Evolutionary conservation across 2,888 invertebrate genomes (phyloP), one percentile per base, ranked within the genome.

Genomic region (Drosophila sordidula): DNA sequence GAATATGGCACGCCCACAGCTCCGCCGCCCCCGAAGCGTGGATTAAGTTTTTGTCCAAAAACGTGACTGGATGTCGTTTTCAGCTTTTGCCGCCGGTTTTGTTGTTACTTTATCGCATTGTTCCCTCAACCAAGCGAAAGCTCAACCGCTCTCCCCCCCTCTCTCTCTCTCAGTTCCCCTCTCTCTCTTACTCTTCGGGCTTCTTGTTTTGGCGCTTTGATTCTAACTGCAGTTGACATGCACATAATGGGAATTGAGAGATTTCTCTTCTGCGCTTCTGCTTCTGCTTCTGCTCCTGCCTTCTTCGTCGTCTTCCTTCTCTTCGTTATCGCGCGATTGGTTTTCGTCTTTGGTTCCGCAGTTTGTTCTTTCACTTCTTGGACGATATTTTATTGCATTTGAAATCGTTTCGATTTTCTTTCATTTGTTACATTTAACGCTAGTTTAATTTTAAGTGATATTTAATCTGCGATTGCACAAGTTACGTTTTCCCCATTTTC

Each of bases 201-300:
- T 32, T n/a, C 67, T 71, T 78, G 79, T 80, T 77, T 77, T 70
- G 72, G 67, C 70, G 70, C 64, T 78, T 87, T 87, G 86, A 87
- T 87, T 87, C 82, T 87, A 87, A 87, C 88, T 89, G 88, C 82
- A 87, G 87, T 85, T 87, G 86, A 87, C 86, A 87, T 89, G 86
- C 86, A 89, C 87, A 87, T 87, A 89, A 87, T 87, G 82, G 86
- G 85, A 87, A 87, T 86, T 89, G 85, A 81, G 85, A 89, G 85
- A 87, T 89, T 87, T 78, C 66, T 78, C 69, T 80, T 76, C 59
- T 71, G 54, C 57, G 51, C 57, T 58, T 45, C 52, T 46, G 39
- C 18, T 52, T 4, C 44, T 61, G 47, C 45, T n/a, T n/a, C n/a
- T n/a, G n/a, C n/a, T n/a, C n/a, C 42, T 56, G 44, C 32, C 18